These are phyloP conservation scores for Rotaria socialis DNA, from an alignment of 2,888 invertebrate species.

Conservation along the genomic window DNA sequence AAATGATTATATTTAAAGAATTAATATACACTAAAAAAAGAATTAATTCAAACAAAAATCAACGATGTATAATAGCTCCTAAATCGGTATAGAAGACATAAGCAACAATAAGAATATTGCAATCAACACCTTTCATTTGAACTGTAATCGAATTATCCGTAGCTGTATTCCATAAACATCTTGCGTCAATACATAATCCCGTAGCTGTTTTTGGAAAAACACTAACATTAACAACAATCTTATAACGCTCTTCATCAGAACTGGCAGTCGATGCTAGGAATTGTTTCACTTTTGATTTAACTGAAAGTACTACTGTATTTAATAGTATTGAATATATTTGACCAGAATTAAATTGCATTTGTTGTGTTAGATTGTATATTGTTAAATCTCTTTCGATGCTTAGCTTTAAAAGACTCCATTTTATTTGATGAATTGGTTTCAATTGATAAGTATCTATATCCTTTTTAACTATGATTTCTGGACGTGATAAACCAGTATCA, in stretches of 20 bases:
- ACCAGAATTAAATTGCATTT: not conserved
- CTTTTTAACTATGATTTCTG: not conserved
- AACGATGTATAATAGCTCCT: not conserved
- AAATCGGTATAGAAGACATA: constrained; percentile 13
- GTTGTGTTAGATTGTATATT: not conserved
- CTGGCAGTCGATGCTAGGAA: not conserved
- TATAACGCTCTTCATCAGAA: not conserved
- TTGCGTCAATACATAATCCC: not conserved
- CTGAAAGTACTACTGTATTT: not conserved
- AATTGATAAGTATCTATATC: not conserved
- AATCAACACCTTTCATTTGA: not conserved
- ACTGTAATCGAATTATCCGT: not conserved
- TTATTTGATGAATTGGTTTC: not conserved
- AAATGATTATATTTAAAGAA: not conserved
- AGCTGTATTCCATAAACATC: constrained; percentile 8
- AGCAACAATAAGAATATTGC: not conserved
- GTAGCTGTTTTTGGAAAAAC: not conserved
- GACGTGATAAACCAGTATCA: not conserved
- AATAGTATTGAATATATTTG: not conserved
- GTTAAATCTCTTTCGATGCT: not conserved
- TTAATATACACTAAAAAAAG: not conserved
- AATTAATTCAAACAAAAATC: not conserved
- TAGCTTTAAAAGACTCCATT: not conserved
- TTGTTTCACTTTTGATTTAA: not conserved
- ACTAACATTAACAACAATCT: not conserved